phyloP scores from a whole-genome alignment of 2,888 invertebrate genomes.

The Harpalus rufipes region DNA sequence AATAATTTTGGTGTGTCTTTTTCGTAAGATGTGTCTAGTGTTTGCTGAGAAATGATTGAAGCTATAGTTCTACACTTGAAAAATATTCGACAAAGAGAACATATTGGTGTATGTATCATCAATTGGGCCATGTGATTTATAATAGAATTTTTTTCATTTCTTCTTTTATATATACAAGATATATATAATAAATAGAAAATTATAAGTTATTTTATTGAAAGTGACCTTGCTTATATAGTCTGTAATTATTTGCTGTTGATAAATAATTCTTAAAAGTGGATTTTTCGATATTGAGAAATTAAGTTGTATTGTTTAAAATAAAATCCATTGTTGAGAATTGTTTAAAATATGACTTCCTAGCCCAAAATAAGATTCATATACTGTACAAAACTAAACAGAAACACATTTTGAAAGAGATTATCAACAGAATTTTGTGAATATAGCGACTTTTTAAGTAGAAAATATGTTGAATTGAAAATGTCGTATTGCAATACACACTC shows the following conservation, averaged over 20 bases:
- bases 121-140: slow-evolving; percentile 68
- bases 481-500: slow-evolving; percentile 64
- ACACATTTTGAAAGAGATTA: background rate
- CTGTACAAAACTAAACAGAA: slow-evolving; percentile 22
- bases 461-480: slow-evolving; percentile 36
- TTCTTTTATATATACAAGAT: slow-evolving; percentile 73
- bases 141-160: slow-evolving; percentile 75
- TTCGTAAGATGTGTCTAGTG: background rate
- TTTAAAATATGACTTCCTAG: slow-evolving; percentile 14
- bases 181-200: slow-evolving; percentile 76
- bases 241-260: slow-evolving; percentile 69
- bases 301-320: slow-evolving; percentile 1
- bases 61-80: slow-evolving; percentile 39
- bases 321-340: slow-evolving; percentile 27
- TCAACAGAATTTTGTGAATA: slow-evolving; percentile 23
- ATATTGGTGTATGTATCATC: slow-evolving; percentile 46
- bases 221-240: slow-evolving; percentile 82
- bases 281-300: too few relatives aligned
- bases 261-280: slow-evolving; percentile 43
- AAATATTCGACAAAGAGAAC: slow-evolving; percentile 29
- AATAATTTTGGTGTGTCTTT: background rate
- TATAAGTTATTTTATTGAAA: slow-evolving; percentile 81
- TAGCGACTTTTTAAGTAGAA: slow-evolving; percentile 3
- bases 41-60: background rate
- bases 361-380: background rate